Evolutionary conservation across 2,888 invertebrate genomes (phyloP).

Genomic region (Drosophila longiperda): DNA sequence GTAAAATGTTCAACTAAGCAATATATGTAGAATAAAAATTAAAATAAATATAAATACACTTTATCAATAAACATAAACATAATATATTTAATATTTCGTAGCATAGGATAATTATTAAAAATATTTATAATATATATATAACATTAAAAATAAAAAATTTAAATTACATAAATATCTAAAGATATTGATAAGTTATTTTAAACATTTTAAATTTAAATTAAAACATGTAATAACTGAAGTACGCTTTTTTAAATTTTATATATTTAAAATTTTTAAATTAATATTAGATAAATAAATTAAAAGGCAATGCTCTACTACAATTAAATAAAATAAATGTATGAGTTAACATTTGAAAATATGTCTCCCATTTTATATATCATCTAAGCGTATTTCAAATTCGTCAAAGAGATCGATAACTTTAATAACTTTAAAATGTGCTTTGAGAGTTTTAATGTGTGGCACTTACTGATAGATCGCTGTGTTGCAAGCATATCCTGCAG

Average conservation of each 20-base stretch:
- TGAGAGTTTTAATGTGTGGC: slow-evolving; percentile 18
- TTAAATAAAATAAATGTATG: not conserved
- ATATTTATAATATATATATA: fast-evolving
- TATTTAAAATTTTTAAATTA: not conserved
- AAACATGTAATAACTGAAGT: too few species aligned
- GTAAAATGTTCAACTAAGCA: too few species aligned
- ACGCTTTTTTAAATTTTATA: not conserved
- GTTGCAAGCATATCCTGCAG: slow-evolving; percentile 33
- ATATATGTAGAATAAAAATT: too few species aligned
- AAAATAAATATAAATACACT: too few species aligned
- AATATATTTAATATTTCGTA: not conserved
- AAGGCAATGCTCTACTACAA: not conserved
- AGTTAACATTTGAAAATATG: fast-evolving
- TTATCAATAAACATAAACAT: too few species aligned
- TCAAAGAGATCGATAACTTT: too few species aligned
- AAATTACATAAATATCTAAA: not conserved
- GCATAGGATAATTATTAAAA: not conserved
- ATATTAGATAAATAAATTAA: not conserved
- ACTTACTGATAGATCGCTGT: slow-evolving; percentile 19
- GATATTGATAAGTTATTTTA: not conserved
- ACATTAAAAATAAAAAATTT: fast-evolving
- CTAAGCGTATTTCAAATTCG: slow-evolving; percentile 25
- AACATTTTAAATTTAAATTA: not conserved
- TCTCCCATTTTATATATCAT: not conserved
- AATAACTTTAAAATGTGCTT: not conserved